These are phyloP conservation scores for Naja naja DNA, from an alignment of 2,113 vertebrate genomes.

Conservation along the genomic window DNA sequence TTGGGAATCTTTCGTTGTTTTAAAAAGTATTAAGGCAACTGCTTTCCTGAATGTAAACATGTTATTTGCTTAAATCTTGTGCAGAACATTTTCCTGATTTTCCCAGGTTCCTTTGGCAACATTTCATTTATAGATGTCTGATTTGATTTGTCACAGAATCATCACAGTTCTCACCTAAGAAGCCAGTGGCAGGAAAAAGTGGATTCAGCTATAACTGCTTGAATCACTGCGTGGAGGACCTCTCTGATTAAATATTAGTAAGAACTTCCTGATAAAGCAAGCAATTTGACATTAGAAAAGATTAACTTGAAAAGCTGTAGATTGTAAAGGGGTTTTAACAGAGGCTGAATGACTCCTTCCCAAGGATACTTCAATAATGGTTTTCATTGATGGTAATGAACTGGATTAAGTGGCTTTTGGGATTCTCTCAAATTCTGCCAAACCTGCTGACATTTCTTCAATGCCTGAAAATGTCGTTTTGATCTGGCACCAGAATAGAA, in stretches of 20 bases:
- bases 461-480: background rate
- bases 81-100: conserved; percentile 25
- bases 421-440: background rate
- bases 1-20: conserved; percentile 11
- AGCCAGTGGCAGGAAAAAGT: background rate
- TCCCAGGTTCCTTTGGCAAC: conserved; percentile 25
- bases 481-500: background rate
- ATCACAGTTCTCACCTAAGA: background rate
- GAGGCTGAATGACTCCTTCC: background rate
- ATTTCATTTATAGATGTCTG: conserved; percentile 27
- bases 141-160: conserved; percentile 14
- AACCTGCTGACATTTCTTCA: background rate
- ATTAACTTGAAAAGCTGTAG: background rate
- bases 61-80: conserved; percentile 11
- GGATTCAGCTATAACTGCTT: background rate
- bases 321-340: background rate
- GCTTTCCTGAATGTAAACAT: conserved; percentile 32
- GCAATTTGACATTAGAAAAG: background rate
- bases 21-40: conserved; percentile 31
- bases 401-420: background rate
- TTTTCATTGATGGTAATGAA: background rate
- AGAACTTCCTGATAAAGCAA: background rate
- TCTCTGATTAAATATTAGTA: background rate
- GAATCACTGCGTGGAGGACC: background rate
- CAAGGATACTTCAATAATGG: background rate